phyloP scores from a whole-genome alignment of 2,113 vertebrate genomes.

The Mus spicilegus region DNA sequence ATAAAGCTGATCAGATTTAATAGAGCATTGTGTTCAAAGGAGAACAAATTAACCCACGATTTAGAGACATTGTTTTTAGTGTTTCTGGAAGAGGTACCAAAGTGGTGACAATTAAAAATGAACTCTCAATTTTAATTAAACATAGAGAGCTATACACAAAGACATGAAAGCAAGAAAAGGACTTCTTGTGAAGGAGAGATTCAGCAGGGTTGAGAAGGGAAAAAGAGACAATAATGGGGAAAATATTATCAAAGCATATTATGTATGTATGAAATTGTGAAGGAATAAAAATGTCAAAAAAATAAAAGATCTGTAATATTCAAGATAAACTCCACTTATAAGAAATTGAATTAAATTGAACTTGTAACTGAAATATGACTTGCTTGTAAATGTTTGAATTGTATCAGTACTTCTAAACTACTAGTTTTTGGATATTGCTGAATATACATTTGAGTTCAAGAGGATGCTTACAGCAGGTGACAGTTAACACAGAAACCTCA shows the following conservation, averaged over 20 bases:
- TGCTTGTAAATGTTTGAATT: not conserved
- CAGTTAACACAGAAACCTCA: not conserved
- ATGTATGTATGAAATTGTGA: not conserved
- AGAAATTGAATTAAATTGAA: not conserved
- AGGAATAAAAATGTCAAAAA: not conserved
- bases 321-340: not conserved
- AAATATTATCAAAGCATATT: not conserved
- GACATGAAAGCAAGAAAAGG: not conserved
- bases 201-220: too few relatives aligned
- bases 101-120: not conserved
- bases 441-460: not conserved
- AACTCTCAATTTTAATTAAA: not conserved
- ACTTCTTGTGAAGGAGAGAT: not conserved
- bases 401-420: not conserved
- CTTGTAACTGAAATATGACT: not conserved
- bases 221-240: not conserved
- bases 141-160: not conserved
- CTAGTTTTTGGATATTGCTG: not conserved
- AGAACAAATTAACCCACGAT: conserved; percentile 7
- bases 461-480: not conserved
- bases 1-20: not conserved
- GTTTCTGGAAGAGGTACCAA: not conserved
- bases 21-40: not conserved
- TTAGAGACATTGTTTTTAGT: conserved; percentile 13
- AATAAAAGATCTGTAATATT: not conserved